Evolutionary conservation across 2,888 invertebrate species (phyloP), one percentile per base, ranked within the genome.

Genomic region (Sphinx pinastri): DNA sequence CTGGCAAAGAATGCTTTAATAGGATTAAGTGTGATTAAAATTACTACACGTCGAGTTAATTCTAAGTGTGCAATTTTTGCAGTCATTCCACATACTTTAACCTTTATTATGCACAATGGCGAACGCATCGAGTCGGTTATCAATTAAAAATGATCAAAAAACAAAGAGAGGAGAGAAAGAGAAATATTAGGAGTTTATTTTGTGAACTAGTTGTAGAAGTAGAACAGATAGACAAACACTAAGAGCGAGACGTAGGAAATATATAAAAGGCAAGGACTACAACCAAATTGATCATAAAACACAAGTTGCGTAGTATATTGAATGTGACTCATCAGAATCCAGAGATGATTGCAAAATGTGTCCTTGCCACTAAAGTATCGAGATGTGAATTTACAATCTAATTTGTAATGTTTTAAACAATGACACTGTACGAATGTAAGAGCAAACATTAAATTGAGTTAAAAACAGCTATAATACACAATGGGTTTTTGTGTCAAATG

Each of bases 271-370:
- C 72, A 77, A 25, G 25, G 70, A 71, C 73, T 76, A 78, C 75
- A 77, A 76, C 74, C 75, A 82, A 84, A 83, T 83, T 80, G 76
- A 78, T 68, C 71, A 72, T 76, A 75, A 77, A 85, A 83, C 86
- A 79, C 86, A 86, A 71, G 68, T 72, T 79, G 78, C 70, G 76
- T 75, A 73, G 73, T 71, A 68, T 68, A 86, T 84, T 79, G 84
- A 84, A 85, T 78, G 75, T 83, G 85, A 84, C 72, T 85, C 83
- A 84, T 82, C 82, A 80, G 75, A 79, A 80, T 78, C 75, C 77
- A 76, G 74, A 55, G 57, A 63, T 71, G 75, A 72, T 82, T 81
- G 78, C 75, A 71, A 76, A 77, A 81, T 73, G 74, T 75, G 77
- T 72, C 77, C 81, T 79, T 75, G 74, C 75, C 58, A 16, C 69